These are phyloP conservation scores for Mythimna albipuncta DNA, from an alignment of 2,888 invertebrate species.

Conservation along the genomic window DNA sequence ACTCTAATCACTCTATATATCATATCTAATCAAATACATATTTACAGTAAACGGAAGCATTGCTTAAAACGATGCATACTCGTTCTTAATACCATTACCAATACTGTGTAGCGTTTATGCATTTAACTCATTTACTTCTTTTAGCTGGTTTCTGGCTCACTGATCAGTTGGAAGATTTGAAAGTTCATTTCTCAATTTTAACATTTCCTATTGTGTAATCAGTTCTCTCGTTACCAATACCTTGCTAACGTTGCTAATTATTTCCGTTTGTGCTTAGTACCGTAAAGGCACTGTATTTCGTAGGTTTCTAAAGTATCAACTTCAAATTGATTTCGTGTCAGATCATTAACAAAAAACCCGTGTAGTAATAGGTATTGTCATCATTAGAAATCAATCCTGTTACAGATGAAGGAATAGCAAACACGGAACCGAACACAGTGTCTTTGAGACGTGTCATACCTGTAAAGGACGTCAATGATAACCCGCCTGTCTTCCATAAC, in stretches of 20 bases:
- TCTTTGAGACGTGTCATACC: constrained; percentile 94
- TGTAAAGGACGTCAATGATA: constrained; percentile 95
- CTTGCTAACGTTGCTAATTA: constrained; percentile 46
- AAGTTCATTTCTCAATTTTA: constrained; percentile 25
- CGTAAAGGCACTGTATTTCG: constrained; percentile 14
- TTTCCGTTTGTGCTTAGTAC: constrained; percentile 26
- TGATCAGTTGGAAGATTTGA: not conserved
- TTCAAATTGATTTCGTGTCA: not conserved
- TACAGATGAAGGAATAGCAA: constrained; percentile 93
- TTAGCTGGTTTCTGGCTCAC: not conserved
- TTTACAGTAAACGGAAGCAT: not conserved
- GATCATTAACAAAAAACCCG: not conserved
- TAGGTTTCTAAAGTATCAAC: not conserved
- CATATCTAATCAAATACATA: not conserved
- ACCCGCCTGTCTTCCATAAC: constrained; percentile 93
- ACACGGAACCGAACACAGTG: constrained; percentile 94
- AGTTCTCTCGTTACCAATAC: constrained; percentile 34
- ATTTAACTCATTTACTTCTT: not conserved
- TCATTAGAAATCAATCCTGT: constrained; percentile 21
- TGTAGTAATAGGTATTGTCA: no score
- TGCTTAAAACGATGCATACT: not conserved
- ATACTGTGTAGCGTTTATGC: not conserved
- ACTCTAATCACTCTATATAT: not conserved
- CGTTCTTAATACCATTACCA: not conserved
- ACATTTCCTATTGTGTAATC: constrained; percentile 1